Percentiles rank a stretch among this genome's conserved stretches.
These are phyloP conservation scores for Amiota mariae DNA, from an alignment of 2,888 invertebrate genomes.

Conservation along the genomic window DNA sequence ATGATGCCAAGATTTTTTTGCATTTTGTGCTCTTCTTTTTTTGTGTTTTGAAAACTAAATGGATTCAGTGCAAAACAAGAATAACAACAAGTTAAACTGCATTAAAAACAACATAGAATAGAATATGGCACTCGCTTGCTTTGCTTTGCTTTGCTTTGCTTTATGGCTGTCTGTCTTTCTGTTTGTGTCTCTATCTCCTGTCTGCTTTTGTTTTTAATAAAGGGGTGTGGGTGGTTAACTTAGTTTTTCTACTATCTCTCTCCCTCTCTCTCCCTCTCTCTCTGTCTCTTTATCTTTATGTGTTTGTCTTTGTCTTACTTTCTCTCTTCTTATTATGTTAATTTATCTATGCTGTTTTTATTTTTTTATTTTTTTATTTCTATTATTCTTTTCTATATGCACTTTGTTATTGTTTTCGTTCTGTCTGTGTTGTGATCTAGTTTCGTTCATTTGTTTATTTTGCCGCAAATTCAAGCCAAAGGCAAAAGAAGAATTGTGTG, in stretches of 20 bases:
- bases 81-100: not conserved
- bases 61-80: conserved; percentile 13
- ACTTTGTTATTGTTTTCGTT: conserved; percentile 28
- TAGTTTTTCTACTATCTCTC: conserved; percentile 10
- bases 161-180: not conserved
- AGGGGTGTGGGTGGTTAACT: conserved; percentile 4
- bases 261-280: not conserved
- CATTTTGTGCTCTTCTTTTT: too few species aligned
- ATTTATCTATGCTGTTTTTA: conserved; percentile 12
- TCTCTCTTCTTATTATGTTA: not conserved
- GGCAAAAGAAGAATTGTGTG: conserved; percentile 44
- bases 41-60: conserved; percentile 14
- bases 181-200: not conserved
- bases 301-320: not conserved
- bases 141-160: not conserved
- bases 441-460: conserved; percentile 57
- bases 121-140: not conserved
- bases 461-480: conserved; percentile 51
- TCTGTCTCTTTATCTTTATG: too few species aligned
- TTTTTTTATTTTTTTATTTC: conserved; percentile 3
- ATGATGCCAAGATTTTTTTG: conserved; percentile 45
- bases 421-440: conserved; percentile 47
- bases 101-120: not conserved
- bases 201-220: not conserved
- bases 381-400: not conserved